Conservation (phyloP, 2,888 invertebrate genomes). For the Eupithecia subfuscata region DNA sequence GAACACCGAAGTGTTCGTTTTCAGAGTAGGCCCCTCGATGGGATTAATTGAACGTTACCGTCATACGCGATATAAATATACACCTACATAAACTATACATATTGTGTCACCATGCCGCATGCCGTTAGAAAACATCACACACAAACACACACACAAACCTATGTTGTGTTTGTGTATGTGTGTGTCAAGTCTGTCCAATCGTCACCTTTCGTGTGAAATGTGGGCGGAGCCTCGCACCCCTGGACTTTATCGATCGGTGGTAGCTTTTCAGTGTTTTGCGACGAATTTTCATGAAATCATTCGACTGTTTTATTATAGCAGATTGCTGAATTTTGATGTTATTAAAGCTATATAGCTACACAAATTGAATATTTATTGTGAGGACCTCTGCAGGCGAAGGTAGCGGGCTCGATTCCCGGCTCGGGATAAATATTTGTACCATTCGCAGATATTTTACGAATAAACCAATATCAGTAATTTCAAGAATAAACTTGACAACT, state of each 20-base stretch:
- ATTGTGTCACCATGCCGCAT: background rate
- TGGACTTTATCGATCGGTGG: conserved; percentile 39
- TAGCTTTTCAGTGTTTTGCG: conserved; percentile 30
- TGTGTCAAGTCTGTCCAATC: conserved; percentile 68
- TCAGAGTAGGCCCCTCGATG: background rate
- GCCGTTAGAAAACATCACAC: conserved; percentile 7
- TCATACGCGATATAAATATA: background rate
- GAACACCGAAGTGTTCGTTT: background rate
- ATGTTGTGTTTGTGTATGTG: conserved; percentile 20
- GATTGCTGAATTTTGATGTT: background rate
- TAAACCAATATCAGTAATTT: too few species aligned
- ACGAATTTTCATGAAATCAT: conserved; percentile 16
- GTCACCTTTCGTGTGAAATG: conserved; percentile 80
- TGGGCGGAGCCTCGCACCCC: conserved; percentile 74
- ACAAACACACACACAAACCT: background rate
- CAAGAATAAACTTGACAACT: too few species aligned
- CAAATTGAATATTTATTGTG: too few species aligned
- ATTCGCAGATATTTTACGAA: too few species aligned
- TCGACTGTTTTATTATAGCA: background rate
- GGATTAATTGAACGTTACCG: background rate
- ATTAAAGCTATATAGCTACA: background rate
- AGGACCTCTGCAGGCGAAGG: too few species aligned
- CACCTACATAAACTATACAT: background rate
- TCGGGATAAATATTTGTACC: too few species aligned
- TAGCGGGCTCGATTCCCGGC: too few species aligned